phyloP scores from a whole-genome alignment of 2,113 vertebrate species.

The Dromas ardeola region DNA sequence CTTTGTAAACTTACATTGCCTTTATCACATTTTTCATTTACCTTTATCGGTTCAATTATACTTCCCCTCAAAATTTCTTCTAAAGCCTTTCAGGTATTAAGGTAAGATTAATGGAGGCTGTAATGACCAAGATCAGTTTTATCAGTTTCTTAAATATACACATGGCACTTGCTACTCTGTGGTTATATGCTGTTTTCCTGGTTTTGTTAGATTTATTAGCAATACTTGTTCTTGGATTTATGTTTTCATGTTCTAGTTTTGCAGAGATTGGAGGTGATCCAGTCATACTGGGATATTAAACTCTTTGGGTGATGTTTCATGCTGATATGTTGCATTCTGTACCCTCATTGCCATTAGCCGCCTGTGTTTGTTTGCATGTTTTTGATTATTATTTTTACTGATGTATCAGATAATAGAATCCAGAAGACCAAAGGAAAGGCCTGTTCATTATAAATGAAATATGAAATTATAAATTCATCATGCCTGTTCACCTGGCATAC shows the following conservation, averaged over 20 bases:
- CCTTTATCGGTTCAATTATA: not conserved
- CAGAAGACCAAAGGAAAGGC: not conserved
- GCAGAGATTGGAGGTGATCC: not conserved
- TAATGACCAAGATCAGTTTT: not conserved
- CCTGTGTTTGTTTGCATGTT: not conserved
- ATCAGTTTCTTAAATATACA: not conserved
- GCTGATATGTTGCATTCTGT: not conserved
- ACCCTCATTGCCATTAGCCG: not conserved
- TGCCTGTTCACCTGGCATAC: not conserved
- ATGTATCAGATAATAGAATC: not conserved
- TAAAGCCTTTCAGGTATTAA: not conserved
- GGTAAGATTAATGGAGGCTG: not conserved
- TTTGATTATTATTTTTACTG: not conserved
- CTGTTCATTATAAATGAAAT: not conserved
- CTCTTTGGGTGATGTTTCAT: not conserved
- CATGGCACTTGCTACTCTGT: not conserved
- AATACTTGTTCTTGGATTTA: not conserved
- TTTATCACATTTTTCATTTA: conserved; percentile 4
- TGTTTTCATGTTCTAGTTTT: not conserved
- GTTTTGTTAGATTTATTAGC: not conserved
- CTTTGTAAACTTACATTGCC: not conserved
- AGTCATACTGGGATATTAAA: not conserved
- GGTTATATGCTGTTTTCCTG: not conserved
- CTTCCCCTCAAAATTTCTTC: not conserved
- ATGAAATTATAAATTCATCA: no score